Percentiles rank a stretch among this genome's conserved stretches.
phyloP scores from a whole-genome alignment of 1,140 invertebrate genomes.

The Sinella curviseta region DNA sequence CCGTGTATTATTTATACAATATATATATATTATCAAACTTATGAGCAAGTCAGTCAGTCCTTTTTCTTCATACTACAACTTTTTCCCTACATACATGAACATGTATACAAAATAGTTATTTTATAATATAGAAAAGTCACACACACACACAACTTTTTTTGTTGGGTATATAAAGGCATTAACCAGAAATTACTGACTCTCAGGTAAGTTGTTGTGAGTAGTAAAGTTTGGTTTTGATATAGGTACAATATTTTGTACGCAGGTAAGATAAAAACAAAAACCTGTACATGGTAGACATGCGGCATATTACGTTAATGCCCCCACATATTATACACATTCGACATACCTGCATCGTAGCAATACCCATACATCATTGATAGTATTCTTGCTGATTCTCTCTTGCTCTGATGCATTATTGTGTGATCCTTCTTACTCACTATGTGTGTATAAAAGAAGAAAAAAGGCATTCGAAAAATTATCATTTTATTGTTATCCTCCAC shows the following conservation, averaged over 20 bases:
- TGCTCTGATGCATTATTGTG: not conserved
- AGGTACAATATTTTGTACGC: not conserved
- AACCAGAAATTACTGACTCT: conserved; percentile 5
- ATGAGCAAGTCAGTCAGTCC: not conserved
- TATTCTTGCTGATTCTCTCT: not conserved
- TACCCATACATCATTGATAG: too few relatives aligned
- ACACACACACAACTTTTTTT: too few relatives aligned
- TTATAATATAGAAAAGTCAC: too few relatives aligned
- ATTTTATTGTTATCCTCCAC: not conserved
- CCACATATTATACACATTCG: too few relatives aligned
- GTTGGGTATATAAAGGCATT: too few relatives aligned
- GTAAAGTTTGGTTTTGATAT: too few relatives aligned
- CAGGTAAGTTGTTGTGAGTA: not conserved
- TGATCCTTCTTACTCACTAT: not conserved
- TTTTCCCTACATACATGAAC: not conserved
- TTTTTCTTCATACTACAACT: not conserved
- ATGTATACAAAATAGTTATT: too few relatives aligned
- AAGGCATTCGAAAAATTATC: not conserved
- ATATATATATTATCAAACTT: not conserved
- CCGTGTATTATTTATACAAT: not conserved
- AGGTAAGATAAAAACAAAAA: not conserved
- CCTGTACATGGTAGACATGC: not conserved
- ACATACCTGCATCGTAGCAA: too few relatives aligned
- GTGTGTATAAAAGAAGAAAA: not conserved
- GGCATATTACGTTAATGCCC: not conserved